These are phyloP conservation scores for Scomber colias DNA, from an alignment of 2,113 vertebrate genomes.

Conservation along the genomic window DNA sequence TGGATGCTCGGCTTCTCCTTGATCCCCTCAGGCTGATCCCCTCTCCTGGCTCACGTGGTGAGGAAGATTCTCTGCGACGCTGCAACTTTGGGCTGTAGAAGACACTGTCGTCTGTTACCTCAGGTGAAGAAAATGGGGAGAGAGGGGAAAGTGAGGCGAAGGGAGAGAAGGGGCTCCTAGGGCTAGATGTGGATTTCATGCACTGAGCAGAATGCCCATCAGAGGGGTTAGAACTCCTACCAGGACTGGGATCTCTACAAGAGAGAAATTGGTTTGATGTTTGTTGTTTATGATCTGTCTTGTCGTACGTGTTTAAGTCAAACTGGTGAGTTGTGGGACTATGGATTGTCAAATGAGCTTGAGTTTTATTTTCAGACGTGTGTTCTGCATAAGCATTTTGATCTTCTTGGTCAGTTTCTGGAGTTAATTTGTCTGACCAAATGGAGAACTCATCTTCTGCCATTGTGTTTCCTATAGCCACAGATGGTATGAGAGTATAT, in stretches of 20 bases:
- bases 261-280: constrained; percentile 39
- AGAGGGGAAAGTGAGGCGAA: constrained; percentile 70
- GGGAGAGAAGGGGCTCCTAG: constrained; percentile 73
- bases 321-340: constrained; percentile 28
- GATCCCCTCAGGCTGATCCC: constrained; percentile 42
- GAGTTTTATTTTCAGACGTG: constrained; percentile 32
- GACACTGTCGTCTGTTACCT: constrained; percentile 74
- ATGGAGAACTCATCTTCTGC: constrained; percentile 12
- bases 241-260: constrained; percentile 51
- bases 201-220: constrained; percentile 32
- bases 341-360: constrained; percentile 24
- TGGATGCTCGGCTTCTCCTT: constrained; percentile 61
- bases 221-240: constrained; percentile 26
- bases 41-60: constrained; percentile 62
- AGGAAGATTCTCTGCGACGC: constrained; percentile 58
- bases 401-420: constrained; percentile 7
- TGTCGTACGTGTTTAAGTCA: constrained; percentile 36
- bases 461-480: background rate
- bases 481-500: constrained; percentile 40
- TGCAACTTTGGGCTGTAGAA: constrained; percentile 79
- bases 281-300: constrained; percentile 24
- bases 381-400: constrained; percentile 12
- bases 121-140: constrained; percentile 60
- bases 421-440: constrained; percentile 38
- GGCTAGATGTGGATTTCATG: constrained; percentile 63